Percentiles rank a stretch among this genome's conserved stretches.
These are phyloP conservation scores for Gastracanthus pulcherrimus DNA, from an alignment of 2,888 invertebrate genomes.

Conservation along the genomic window DNA sequence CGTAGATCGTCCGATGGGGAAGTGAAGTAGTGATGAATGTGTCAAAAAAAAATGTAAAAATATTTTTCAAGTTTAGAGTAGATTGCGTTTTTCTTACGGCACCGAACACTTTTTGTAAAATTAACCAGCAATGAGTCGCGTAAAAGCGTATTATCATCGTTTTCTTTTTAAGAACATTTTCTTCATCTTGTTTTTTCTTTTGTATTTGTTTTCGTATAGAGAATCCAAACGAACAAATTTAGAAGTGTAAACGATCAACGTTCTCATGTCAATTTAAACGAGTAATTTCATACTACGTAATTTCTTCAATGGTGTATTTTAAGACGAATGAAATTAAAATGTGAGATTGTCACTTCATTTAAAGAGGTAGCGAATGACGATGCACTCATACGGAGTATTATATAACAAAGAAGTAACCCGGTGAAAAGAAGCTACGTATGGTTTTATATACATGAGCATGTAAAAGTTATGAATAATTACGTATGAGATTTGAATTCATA, in stretches of 20 bases:
- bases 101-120: slow-evolving; percentile 31
- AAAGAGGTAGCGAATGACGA: slow-evolving; percentile 23
- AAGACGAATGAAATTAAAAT: slow-evolving; percentile 33
- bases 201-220: not conserved
- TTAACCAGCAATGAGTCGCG: not conserved
- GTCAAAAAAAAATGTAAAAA: slow-evolving; percentile 52
- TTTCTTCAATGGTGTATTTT: slow-evolving; percentile 38
- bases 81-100: slow-evolving; percentile 44
- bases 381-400: slow-evolving; percentile 21
- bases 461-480: slow-evolving; percentile 17
- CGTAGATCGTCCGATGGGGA: not conserved
- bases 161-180: not conserved
- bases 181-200: not conserved
- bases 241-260: slow-evolving; percentile 24
- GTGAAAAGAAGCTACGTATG: slow-evolving; percentile 13
- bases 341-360: slow-evolving; percentile 34
- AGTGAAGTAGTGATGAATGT: slow-evolving; percentile 43
- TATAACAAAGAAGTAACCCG: not conserved
- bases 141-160: not conserved
- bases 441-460: slow-evolving; percentile 10
- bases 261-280: slow-evolving; percentile 41
- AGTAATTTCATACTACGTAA: slow-evolving; percentile 16
- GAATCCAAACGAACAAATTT: slow-evolving; percentile 26
- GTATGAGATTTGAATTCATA: slow-evolving; percentile 16
- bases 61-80: slow-evolving; percentile 48